A percentile compares a stretch with the other conserved stretches of the same genome.
Evolutionary conservation across 2,888 invertebrate species (phyloP).

Genomic region (Neoaliturus tenellus): DNA sequence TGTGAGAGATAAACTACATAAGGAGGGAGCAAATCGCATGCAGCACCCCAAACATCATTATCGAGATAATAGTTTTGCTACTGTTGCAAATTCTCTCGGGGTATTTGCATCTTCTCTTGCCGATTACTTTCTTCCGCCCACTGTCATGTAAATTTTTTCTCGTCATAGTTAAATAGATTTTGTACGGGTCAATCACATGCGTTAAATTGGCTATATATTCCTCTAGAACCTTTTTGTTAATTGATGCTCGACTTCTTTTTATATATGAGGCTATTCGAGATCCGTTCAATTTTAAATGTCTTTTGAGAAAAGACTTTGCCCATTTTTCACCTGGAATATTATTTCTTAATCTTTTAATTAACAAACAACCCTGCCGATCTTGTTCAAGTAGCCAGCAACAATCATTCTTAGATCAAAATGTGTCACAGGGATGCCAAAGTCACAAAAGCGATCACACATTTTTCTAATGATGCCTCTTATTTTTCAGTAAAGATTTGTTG

Average conservation of each 20-base stretch:
- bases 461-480: constrained; percentile 65
- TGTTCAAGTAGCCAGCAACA: constrained; percentile 56
- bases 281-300: constrained; percentile 51
- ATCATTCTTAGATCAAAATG: constrained; percentile 57
- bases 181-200: constrained; percentile 48
- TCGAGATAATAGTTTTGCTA: constrained; percentile 65
- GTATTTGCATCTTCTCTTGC: constrained; percentile 67
- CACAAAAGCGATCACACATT: constrained; percentile 57
- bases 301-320: constrained; percentile 62
- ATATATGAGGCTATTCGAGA: constrained; percentile 42
- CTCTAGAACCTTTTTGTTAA: constrained; percentile 36
- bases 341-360: constrained; percentile 65
- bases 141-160: constrained; percentile 69
- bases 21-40: constrained; percentile 69
- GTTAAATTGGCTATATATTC: background rate
- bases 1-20: background rate
- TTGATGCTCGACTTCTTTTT: constrained; percentile 36
- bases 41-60: constrained; percentile 71
- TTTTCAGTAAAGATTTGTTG: constrained; percentile 61
- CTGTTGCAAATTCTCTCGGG: constrained; percentile 68
- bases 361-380: constrained; percentile 54
- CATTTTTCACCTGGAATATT: constrained; percentile 67
- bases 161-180: constrained; percentile 69
- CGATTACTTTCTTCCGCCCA: constrained; percentile 66
- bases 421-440: constrained; percentile 66